Evolutionary conservation across 2,797 vertebrate genomes (phyloP).

Genomic region (Netta rufina): DNA sequence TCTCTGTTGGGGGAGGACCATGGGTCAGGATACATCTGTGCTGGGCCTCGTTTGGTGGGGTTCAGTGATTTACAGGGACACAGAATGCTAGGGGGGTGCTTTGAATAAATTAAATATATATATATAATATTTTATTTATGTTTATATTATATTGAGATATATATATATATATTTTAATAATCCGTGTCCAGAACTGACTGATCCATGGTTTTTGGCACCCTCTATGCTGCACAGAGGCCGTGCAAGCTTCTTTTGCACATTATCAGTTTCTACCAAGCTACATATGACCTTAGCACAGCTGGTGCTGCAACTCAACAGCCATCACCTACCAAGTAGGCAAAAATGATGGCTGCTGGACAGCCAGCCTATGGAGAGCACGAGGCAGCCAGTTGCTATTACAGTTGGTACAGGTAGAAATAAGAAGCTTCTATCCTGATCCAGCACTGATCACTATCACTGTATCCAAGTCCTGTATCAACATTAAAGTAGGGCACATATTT

Average conservation of each 20-base stretch:
- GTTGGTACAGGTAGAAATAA: neutral
- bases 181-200: neutral
- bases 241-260: neutral
- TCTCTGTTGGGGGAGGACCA: neutral
- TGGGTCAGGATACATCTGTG: neutral
- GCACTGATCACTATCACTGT: neutral
- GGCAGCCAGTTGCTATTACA: neutral
- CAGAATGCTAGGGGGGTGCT: neutral
- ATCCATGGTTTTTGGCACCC: neutral
- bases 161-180: neutral
- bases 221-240: neutral
- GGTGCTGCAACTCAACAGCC: neutral
- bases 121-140: no score
- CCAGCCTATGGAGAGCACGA: neutral
- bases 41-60: neutral
- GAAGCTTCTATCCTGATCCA: neutral
- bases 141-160: no score
- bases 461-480: rapidly evolving
- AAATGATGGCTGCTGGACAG: neutral
- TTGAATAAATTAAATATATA: neutral
- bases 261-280: conserved; percentile 27
- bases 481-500: neutral
- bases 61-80: neutral
- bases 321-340: neutral
- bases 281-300: neutral